phyloP scores from a whole-genome alignment of 2,113 vertebrate species.

The Ancistrus triradiatus region DNA sequence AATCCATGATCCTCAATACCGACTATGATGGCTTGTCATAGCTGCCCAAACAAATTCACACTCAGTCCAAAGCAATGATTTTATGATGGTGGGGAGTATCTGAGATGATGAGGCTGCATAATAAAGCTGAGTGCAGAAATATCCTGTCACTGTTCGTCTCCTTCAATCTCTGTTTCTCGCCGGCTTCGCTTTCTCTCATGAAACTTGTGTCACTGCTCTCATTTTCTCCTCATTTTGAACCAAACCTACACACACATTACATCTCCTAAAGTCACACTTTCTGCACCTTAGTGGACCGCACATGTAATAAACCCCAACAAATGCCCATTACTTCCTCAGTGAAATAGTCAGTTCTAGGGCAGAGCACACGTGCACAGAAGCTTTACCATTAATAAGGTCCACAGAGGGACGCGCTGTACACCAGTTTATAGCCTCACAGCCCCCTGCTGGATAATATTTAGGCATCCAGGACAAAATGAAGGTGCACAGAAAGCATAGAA shows the following conservation, averaged over 20 bases:
- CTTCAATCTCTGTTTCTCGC: constrained; percentile 8
- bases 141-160: constrained; percentile 38
- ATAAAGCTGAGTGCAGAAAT: constrained; percentile 33
- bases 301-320: constrained; percentile 34
- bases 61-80: constrained; percentile 29
- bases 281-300: constrained; percentile 22
- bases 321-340: constrained; percentile 29
- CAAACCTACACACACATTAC: constrained; percentile 3
- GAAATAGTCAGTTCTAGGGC: constrained; percentile 29
- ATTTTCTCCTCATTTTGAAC: constrained; percentile 23
- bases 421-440: constrained; percentile 21
- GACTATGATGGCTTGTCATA: constrained; percentile 27
- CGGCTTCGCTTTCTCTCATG: not conserved
- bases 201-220: not conserved
- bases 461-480: not conserved
- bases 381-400: constrained; percentile 36
- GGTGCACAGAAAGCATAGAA: too few species aligned
- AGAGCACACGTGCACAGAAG: constrained; percentile 8
- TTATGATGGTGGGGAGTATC: constrained; percentile 1
- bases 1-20: constrained; percentile 11
- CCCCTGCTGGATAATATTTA: constrained; percentile 8
- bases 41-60: constrained; percentile 31
- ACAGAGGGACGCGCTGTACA: constrained; percentile 12
- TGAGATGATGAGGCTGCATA: constrained; percentile 25
- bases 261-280: not conserved